Evolutionary conservation across 2,113 vertebrate species (phyloP).

Genomic region (Tetrao urogallus): DNA sequence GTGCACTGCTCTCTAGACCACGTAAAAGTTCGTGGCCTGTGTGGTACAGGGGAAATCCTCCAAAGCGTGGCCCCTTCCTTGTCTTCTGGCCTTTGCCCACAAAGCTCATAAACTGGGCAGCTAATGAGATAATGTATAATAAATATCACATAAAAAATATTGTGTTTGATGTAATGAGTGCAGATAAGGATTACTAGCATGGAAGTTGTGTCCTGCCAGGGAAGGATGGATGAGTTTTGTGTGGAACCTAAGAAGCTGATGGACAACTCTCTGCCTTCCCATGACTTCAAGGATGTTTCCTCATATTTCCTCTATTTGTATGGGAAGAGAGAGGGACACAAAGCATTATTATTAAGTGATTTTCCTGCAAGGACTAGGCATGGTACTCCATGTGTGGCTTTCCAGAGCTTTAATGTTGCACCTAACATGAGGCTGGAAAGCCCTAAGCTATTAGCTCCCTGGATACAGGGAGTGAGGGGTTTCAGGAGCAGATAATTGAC

Average conservation of each 20-base stretch:
- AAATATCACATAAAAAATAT: neutral
- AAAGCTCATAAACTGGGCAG: neutral
- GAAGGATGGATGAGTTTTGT: neutral
- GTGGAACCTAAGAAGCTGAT: neutral
- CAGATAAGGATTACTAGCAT: conserved; percentile 11
- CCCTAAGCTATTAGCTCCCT: neutral
- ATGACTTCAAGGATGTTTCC: neutral
- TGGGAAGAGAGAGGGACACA: neutral
- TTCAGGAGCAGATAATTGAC: neutral
- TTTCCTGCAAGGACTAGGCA: neutral
- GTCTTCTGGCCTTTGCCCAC: conserved; percentile 40
- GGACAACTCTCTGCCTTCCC: neutral
- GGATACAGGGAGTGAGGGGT: neutral
- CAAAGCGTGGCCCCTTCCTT: neutral
- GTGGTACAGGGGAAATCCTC: neutral
- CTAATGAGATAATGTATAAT: neutral
- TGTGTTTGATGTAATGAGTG: neutral
- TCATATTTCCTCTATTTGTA: neutral
- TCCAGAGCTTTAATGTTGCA: neutral
- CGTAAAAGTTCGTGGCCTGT: conserved; percentile 30
- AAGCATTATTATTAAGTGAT: neutral
- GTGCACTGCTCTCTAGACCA: fast-evolving
- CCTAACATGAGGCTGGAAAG: neutral
- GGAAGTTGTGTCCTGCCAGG: neutral
- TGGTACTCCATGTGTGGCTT: fast-evolving